Evolutionary conservation across 2,888 invertebrate genomes (phyloP), one percentile per base, ranked within the genome.

Genomic region (Drosophila paramelanica): DNA sequence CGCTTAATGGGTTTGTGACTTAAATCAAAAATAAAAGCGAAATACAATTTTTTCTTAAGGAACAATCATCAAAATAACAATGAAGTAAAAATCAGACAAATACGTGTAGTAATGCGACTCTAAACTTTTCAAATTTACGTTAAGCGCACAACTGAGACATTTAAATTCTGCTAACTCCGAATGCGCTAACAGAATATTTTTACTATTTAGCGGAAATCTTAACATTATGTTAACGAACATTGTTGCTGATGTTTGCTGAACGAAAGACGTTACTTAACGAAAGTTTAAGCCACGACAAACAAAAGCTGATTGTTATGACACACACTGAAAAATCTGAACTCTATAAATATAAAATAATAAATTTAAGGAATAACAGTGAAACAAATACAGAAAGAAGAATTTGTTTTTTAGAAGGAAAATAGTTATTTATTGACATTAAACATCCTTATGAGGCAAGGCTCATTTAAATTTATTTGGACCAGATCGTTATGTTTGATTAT

Each of bases 401-500:
- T 1, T 13, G 3, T 2, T 23, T 53, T n/a, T 5, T 33, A 17
- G 17, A 38, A 17, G 41, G 23, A 45, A 55, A 45, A 36, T 25
- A 25, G 25, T 13, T 17, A 45, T 55, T 55, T 45, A 55, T 55
- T 55, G 23, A 55, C 3, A 38, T 43, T 5, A 11, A 33, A 33
- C 41, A 41, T 60, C 0, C 17, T 36, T 20, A 13, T 53, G 64
- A 62, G 64, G 23, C 49, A 49, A 62, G 49, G 42, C 42, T 39
- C 45, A 51, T 23, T 25, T 11, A 42, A 39, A 41, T 66, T 65
- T 66, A 66, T 53, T 66, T 66, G 66, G 66, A 66, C 66, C 67
- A 66, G 67, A 66, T 55, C 67, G 67, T 66, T 55, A 66, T 27
- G 42, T 66, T 65, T 66, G 66, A 66, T 66, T 66, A 55, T 41